Evolutionary conservation across 2,888 invertebrate genomes (phyloP).

Genomic region (Criorhina ranunculi): DNA sequence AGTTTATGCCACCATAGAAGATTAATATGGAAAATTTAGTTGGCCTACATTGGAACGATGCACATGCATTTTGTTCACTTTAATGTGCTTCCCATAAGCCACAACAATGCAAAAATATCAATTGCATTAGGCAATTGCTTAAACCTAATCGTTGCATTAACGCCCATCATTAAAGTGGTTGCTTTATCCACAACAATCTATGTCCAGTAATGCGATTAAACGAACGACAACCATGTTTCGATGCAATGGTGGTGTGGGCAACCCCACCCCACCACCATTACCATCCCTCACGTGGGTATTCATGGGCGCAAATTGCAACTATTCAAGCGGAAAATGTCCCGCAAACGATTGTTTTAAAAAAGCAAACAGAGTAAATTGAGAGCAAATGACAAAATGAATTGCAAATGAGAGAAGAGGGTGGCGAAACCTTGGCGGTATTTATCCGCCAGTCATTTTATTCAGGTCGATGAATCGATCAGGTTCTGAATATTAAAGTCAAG

Average conservation of each 20-base stretch:
- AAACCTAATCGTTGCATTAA: constrained; percentile 27
- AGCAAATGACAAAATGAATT: constrained; percentile 31
- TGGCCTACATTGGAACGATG: background rate
- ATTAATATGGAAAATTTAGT: too few species aligned
- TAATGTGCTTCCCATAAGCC: too few species aligned
- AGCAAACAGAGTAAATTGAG: background rate
- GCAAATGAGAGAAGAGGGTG: background rate
- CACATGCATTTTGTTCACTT: too few species aligned
- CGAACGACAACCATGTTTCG: background rate
- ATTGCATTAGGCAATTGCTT: constrained; percentile 15
- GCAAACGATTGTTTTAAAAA: constrained; percentile 11
- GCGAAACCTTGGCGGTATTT: background rate
- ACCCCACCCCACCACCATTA: background rate
- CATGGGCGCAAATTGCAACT: constrained; percentile 2
- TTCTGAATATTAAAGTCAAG: constrained; percentile 70
- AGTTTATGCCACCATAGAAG: background rate
- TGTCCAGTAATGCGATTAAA: constrained; percentile 38
- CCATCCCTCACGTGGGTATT: constrained; percentile 12
- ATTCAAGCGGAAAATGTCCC: constrained; percentile 13
- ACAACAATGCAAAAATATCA: background rate
- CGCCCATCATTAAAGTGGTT: constrained; percentile 28
- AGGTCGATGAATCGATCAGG: constrained; percentile 73
- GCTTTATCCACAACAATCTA: constrained; percentile 27
- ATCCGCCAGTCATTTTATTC: constrained; percentile 16
- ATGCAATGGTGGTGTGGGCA: too few species aligned